Evolutionary conservation across 1,140 invertebrate species (phyloP).

Genomic region (Micrasema longulum): DNA sequence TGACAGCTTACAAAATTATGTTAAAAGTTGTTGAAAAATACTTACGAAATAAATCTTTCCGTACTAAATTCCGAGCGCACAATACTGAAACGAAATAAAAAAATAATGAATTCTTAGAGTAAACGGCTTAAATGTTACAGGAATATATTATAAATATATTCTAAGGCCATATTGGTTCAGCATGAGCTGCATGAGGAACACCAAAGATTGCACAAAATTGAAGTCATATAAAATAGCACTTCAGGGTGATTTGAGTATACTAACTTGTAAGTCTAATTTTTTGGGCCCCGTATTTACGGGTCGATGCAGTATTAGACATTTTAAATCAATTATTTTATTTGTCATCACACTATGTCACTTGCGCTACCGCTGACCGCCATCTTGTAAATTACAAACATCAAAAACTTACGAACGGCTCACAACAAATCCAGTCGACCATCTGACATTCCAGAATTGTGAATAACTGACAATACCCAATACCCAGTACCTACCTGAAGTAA

Average conservation of each 20-base stretch:
- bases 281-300: conserved; percentile 84
- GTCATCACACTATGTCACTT: conserved; percentile 57
- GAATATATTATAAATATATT: too few relatives aligned
- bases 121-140: conserved; percentile 42
- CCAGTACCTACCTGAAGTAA: too few relatives aligned
- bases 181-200: conserved; percentile 55
- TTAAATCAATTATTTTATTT: conserved; percentile 67
- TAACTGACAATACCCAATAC: too few relatives aligned
- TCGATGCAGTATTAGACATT: conserved; percentile 82
- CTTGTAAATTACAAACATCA: conserved; percentile 48
- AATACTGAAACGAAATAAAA: conserved; percentile 83
- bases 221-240: conserved; percentile 55
- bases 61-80: conserved; percentile 93
- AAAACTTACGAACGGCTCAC: conserved; percentile 25
- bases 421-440: too few relatives aligned
- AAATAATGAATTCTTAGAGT: conserved; percentile 36
- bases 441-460: too few relatives aligned
- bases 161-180: conserved; percentile 46
- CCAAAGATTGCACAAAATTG: conserved; percentile 57
- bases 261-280: conserved; percentile 87
- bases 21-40: too few relatives aligned
- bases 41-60: conserved; percentile 97
- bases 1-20: conserved; percentile 10
- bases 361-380: conserved; percentile 38
- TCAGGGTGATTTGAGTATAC: conserved; percentile 57